These are phyloP conservation scores for Chelmon rostratus DNA, from an alignment of 2,797 vertebrate species.

Conservation along the genomic window DNA sequence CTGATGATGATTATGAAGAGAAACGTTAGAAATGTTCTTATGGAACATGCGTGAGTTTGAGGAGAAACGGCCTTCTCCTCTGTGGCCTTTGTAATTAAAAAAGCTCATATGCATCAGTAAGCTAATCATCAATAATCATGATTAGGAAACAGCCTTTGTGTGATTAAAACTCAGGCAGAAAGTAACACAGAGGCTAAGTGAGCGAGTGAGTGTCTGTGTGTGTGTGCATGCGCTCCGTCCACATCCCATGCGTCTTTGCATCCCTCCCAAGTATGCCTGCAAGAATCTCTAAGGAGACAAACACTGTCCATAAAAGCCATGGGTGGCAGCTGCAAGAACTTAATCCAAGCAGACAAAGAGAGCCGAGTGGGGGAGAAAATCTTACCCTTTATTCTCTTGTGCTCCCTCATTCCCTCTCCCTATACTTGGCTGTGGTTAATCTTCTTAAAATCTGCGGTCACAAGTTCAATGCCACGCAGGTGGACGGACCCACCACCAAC, in stretches of 20 bases:
- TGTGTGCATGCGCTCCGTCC: constrained; percentile 46
- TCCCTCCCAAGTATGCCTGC: constrained; percentile 70
- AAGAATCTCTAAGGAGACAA: constrained; percentile 78
- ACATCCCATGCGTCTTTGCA: constrained; percentile 64
- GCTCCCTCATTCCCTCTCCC: constrained; percentile 80
- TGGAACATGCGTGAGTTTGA: constrained; percentile 4
- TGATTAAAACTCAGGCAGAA: constrained; percentile 52
- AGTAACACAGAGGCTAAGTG: constrained; percentile 35
- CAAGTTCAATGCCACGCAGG: constrained; percentile 85
- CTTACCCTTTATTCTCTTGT: constrained; percentile 81
- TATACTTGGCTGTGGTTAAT: constrained; percentile 84
- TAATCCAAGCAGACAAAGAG: constrained; percentile 86
- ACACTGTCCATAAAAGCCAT: constrained; percentile 83
- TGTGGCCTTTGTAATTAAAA: constrained; percentile 37
- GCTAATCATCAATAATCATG: constrained; percentile 52
- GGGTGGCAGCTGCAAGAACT: constrained; percentile 86
- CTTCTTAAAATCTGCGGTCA: constrained; percentile 86
- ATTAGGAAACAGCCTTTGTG: constrained; percentile 45
- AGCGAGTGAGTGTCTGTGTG: constrained; percentile 19
- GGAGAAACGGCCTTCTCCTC: constrained; percentile 22
- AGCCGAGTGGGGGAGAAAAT: constrained; percentile 81
- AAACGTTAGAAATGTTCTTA: neutral
- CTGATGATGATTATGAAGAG: neutral
- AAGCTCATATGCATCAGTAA: constrained; percentile 27
- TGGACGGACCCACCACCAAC: constrained; percentile 82